A percentile compares a stretch with the other conserved stretches of the same genome.
These are phyloP conservation scores for Ectemnius continuus DNA, from an alignment of 2,888 invertebrate genomes.

Conservation along the genomic window DNA sequence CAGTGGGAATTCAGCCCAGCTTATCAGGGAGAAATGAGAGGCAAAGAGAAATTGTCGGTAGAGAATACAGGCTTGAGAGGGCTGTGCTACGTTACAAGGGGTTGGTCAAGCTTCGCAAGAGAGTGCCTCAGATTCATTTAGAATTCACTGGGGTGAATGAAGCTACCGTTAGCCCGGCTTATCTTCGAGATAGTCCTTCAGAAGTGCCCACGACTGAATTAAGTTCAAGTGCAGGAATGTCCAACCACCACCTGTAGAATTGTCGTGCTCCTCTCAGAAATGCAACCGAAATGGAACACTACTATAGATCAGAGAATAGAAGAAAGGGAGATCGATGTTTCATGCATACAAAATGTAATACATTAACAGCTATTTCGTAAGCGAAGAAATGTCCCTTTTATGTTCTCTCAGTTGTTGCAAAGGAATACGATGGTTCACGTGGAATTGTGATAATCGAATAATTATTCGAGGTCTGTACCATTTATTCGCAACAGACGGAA, in stretches of 20 bases:
- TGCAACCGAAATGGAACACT: background rate
- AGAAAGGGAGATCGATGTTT: background rate
- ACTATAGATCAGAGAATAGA: background rate
- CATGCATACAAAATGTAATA: background rate
- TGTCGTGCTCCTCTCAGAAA: background rate
- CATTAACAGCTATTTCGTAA: background rate
- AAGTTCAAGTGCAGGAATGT: slow-evolving; percentile 64
- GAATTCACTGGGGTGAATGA: slow-evolving; percentile 57
- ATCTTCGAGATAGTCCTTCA: slow-evolving; percentile 46
- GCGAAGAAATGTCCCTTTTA: background rate
- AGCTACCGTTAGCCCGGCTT: slow-evolving; percentile 57
- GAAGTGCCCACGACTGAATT: slow-evolving; percentile 23
- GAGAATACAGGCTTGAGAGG: slow-evolving; percentile 15
- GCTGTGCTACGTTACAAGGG: slow-evolving; percentile 17
- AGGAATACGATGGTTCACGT: background rate
- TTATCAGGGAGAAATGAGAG: slow-evolving; percentile 33
- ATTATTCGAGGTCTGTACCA: slow-evolving; percentile 37
- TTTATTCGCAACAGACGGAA: slow-evolving; percentile 39
- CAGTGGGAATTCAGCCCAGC: slow-evolving; percentile 28
- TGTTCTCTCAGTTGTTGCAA: background rate
- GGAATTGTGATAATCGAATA: slow-evolving; percentile 9
- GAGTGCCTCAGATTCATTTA: slow-evolving; percentile 50
- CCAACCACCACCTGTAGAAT: slow-evolving; percentile 57
- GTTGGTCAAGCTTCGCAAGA: slow-evolving; percentile 42
- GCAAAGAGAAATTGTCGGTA: slow-evolving; percentile 41